Evolutionary conservation across 2,888 invertebrate species (phyloP).

Genomic region (Lordiphosa fenestrarum): DNA sequence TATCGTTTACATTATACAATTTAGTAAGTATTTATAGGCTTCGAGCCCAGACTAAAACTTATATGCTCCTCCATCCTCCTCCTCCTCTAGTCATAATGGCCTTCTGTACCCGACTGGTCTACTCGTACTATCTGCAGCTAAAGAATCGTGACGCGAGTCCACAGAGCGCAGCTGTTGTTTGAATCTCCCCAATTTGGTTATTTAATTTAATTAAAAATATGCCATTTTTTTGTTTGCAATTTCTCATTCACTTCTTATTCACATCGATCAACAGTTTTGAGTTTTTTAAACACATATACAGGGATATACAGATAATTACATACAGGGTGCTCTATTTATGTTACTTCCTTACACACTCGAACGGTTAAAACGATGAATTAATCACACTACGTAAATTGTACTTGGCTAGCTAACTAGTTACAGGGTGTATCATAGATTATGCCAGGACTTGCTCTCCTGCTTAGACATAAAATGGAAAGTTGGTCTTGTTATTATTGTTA

Average conservation of each 20-base stretch:
- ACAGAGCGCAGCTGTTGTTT: constrained; percentile 58
- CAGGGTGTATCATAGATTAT: constrained; percentile 33
- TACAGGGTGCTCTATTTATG: constrained; percentile 51
- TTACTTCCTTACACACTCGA: constrained; percentile 42
- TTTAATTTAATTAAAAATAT: constrained; percentile 11
- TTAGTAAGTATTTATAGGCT: constrained; percentile 45
- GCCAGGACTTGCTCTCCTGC: constrained; percentile 18
- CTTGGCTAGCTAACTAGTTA: constrained; percentile 40
- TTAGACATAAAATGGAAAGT: constrained; percentile 78
- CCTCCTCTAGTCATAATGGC: constrained; percentile 38
- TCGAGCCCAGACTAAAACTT: neutral
- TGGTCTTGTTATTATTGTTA: constrained; percentile 55
- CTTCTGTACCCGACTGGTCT: constrained; percentile 61
- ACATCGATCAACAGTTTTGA: constrained; percentile 58
- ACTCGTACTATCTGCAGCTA: constrained; percentile 61
- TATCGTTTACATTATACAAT: constrained; percentile 41
- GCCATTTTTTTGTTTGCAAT: constrained; percentile 32
- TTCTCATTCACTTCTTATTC: constrained; percentile 35
- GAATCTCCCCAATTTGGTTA: constrained; percentile 13
- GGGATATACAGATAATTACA: constrained; percentile 55
- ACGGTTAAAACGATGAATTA: constrained; percentile 63
- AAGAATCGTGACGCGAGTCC: constrained; percentile 48
- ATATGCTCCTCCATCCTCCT: no score
- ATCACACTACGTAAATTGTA: constrained; percentile 42
- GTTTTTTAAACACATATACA: constrained; percentile 26